phyloP scores from a whole-genome alignment of 2,113 vertebrate genomes.

The Atlantisia rogersi region DNA sequence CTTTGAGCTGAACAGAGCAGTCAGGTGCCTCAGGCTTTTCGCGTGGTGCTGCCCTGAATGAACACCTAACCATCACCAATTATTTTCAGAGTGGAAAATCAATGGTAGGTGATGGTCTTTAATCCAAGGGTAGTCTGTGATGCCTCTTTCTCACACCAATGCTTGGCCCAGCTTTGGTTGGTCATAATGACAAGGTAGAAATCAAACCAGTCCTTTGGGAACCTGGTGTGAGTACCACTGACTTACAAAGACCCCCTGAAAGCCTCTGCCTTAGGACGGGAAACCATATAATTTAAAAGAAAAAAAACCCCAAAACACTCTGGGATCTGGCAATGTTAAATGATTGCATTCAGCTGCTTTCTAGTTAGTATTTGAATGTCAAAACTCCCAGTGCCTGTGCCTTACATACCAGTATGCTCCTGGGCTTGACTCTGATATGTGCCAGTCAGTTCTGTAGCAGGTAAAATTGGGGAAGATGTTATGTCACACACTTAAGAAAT shows the following conservation, averaged over 20 bases:
- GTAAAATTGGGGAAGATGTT: neutral
- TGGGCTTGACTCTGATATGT: neutral
- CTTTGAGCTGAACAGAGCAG: neutral
- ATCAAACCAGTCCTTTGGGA: neutral
- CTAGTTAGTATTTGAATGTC: neutral
- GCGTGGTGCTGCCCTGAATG: neutral
- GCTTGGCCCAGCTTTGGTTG: neutral
- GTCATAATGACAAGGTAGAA: neutral
- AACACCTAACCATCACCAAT: neutral
- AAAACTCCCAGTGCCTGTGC: neutral
- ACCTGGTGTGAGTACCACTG: neutral
- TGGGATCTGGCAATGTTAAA: neutral
- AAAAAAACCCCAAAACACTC: neutral
- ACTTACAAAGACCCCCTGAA: neutral
- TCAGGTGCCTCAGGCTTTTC: neutral
- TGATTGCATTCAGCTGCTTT: neutral
- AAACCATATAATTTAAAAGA: neutral
- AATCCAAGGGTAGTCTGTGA: neutral
- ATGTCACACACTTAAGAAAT: neutral
- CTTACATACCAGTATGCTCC: fast-evolving
- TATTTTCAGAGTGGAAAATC: neutral
- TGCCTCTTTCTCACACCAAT: neutral
- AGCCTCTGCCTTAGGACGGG: neutral
- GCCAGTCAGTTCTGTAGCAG: neutral
- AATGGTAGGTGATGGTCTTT: neutral